A percentile compares a stretch with the other conserved stretches of the same genome.
phyloP scores from a whole-genome alignment of 2,888 invertebrate species.

The Lasiommata megera region DNA sequence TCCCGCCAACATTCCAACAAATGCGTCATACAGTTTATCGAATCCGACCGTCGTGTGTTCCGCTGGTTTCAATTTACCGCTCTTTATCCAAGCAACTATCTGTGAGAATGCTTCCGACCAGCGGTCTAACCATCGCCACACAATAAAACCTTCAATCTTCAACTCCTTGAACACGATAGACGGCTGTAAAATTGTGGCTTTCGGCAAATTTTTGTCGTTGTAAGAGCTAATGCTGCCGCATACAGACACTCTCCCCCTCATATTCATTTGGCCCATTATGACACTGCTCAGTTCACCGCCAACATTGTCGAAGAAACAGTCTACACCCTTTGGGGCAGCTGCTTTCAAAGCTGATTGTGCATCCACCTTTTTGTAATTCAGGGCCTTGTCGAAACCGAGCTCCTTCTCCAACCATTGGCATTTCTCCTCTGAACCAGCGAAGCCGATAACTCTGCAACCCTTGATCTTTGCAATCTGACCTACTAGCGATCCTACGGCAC shows the following conservation, averaged over 20 bases:
- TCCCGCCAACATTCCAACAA: slow-evolving; percentile 83
- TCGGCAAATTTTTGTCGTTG: slow-evolving; percentile 49
- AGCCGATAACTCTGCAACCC: slow-evolving; percentile 82
- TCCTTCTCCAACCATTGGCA: slow-evolving; percentile 83
- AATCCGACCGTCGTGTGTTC: slow-evolving; percentile 87
- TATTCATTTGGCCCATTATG: slow-evolving; percentile 82
- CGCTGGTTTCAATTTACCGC: slow-evolving; percentile 83
- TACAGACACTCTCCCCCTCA: slow-evolving; percentile 44
- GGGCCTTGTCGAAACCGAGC: slow-evolving; percentile 84
- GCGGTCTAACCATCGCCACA: slow-evolving; percentile 73
- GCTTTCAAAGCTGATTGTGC: slow-evolving; percentile 73
- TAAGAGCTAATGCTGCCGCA: slow-evolving; percentile 62
- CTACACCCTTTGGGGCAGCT: slow-evolving; percentile 84
- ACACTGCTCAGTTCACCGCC: slow-evolving; percentile 82
- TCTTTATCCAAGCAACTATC: slow-evolving; percentile 81
- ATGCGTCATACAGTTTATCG: slow-evolving; percentile 85
- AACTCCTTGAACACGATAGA: slow-evolving; percentile 80
- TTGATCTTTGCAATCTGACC: slow-evolving; percentile 87
- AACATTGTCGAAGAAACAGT: slow-evolving; percentile 88
- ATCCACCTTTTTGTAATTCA: slow-evolving; percentile 85
- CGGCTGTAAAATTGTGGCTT: slow-evolving; percentile 74
- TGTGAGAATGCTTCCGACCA: slow-evolving; percentile 82
- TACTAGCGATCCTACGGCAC: slow-evolving; percentile 87
- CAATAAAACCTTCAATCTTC: slow-evolving; percentile 83
- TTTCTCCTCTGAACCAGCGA: slow-evolving; percentile 85